These are phyloP conservation scores for Stenodema calcarata DNA, from an alignment of 2,888 invertebrate species.

Conservation along the genomic window DNA sequence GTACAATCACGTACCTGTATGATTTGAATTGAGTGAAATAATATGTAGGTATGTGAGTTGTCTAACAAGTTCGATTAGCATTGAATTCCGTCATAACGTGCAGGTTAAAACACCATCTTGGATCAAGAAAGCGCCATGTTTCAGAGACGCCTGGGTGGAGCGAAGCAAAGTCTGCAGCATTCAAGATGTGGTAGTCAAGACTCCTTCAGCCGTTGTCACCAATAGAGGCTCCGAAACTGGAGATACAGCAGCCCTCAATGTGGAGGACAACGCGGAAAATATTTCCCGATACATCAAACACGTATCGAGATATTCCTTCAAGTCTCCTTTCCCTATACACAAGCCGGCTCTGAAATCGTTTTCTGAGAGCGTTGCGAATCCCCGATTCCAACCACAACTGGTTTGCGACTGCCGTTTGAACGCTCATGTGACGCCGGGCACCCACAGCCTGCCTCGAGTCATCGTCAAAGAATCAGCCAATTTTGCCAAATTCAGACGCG, in stretches of 20 bases:
- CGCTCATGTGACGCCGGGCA: neutral
- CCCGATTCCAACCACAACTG: neutral
- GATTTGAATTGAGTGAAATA: too few relatives aligned
- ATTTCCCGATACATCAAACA: neutral
- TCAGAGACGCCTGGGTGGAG: neutral
- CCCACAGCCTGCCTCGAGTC: neutral
- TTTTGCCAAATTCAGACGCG: neutral
- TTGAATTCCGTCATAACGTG: neutral
- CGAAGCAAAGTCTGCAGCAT: neutral
- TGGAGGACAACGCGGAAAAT: neutral
- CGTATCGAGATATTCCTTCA: neutral
- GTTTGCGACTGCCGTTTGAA: neutral
- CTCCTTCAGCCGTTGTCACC: neutral
- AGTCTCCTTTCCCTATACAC: neutral
- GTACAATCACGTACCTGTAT: too few relatives aligned
- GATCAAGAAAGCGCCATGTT: neutral
- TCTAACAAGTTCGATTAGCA: neutral
- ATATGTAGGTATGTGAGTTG: too few relatives aligned
- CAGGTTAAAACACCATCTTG: neutral
- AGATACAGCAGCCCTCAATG: neutral
- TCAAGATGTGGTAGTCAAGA: constrained; percentile 1
- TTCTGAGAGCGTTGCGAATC: neutral
- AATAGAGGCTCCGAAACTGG: neutral
- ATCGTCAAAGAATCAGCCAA: neutral
- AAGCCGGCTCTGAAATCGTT: neutral